Conservation (phyloP, 2,113 vertebrate species). For the Laterallus jamaicensis region DNA sequence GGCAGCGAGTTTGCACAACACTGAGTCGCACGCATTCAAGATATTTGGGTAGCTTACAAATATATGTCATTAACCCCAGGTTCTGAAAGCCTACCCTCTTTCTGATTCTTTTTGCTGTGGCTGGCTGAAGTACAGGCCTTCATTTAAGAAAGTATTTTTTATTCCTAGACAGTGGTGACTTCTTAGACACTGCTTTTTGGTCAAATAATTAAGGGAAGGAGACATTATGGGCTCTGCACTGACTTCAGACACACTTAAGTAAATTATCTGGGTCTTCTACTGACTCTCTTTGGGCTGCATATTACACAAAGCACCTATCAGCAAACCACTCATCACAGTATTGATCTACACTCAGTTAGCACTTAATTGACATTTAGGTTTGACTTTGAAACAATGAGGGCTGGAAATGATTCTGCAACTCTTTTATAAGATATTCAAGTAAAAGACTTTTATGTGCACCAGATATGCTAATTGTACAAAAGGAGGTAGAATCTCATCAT, state of each 20-base stretch:
- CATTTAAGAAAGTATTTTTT: not conserved
- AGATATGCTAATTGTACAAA: not conserved
- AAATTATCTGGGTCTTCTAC: not conserved
- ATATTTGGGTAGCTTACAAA: not conserved
- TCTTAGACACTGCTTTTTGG: not conserved
- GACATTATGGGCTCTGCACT: not conserved
- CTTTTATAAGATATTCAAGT: not conserved
- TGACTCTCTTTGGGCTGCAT: not conserved
- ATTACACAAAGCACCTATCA: not conserved
- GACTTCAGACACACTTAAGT: not conserved
- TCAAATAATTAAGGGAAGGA: not conserved
- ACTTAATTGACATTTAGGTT: conserved; percentile 4
- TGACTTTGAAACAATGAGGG: not conserved
- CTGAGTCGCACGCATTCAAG: not conserved
- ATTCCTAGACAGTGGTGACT: not conserved
- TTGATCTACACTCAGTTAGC: conserved; percentile 14
- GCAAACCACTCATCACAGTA: conserved; percentile 15
- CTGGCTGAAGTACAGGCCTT: not conserved
- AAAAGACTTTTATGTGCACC: not conserved
- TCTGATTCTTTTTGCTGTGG: not conserved
- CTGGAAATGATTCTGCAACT: not conserved
- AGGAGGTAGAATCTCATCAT: not conserved
- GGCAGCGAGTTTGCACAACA: not conserved
- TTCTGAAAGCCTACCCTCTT: not conserved
- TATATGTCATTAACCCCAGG: not conserved